These are phyloP conservation scores for Polyergus mexicanus DNA, from an alignment of 1,140 invertebrate genomes.

Conservation along the genomic window DNA sequence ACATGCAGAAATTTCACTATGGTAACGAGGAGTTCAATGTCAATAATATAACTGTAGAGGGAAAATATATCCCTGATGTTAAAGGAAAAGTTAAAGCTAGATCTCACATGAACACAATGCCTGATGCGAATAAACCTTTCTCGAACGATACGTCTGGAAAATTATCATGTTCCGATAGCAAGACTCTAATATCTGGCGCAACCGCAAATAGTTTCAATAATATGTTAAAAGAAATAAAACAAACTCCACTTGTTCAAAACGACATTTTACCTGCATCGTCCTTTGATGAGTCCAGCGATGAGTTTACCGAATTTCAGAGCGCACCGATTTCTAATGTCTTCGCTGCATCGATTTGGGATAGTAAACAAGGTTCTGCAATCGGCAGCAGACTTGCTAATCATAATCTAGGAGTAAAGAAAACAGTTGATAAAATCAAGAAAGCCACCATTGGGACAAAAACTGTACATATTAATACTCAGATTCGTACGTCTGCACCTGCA, in stretches of 20 bases:
- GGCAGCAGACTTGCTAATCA: constrained; percentile 87
- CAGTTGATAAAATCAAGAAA: constrained; percentile 81
- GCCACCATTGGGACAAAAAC: constrained; percentile 60
- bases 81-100: constrained; percentile 57
- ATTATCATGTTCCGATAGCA: constrained; percentile 54
- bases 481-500: constrained; percentile 23
- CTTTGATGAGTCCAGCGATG: constrained; percentile 82
- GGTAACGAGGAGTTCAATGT: constrained; percentile 23
- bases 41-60: constrained; percentile 15
- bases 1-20: constrained; percentile 42
- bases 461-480: constrained; percentile 62
- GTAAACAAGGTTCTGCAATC: constrained; percentile 84
- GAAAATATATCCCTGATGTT: constrained; percentile 46
- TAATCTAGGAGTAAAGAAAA: constrained; percentile 84
- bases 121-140: constrained; percentile 49
- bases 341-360: constrained; percentile 80
- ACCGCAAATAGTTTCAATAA: constrained; percentile 52
- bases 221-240: constrained; percentile 39
- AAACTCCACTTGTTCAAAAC: constrained; percentile 22
- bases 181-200: constrained; percentile 19
- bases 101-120: constrained; percentile 34
- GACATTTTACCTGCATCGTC: constrained; percentile 51
- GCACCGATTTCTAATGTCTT: constrained; percentile 80
- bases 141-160: constrained; percentile 57
- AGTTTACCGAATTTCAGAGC: constrained; percentile 89